Base-by-base conservation (phyloP, 2,888 invertebrate genomes). In the Synergus itoensis region DNA sequence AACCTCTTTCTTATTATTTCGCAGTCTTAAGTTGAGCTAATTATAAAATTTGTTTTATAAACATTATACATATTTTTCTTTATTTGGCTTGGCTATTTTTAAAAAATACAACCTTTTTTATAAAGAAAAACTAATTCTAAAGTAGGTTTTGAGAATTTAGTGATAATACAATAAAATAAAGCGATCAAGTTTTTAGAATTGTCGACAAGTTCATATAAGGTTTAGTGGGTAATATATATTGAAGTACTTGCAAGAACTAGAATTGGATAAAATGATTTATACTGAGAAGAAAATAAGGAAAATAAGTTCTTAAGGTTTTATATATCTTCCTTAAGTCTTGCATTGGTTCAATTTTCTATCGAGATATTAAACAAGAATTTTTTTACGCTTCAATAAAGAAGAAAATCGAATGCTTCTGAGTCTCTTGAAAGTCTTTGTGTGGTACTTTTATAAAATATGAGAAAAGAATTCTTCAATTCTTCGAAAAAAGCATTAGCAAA, bases 321-420 rank as follows among this genome's bases (percentile, higher is more conserved):
- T 48, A 28, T 28, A 28, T 3, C 28, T 28, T 28, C 28, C 28
- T 28, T 28, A 28, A 28, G 28, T 28, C 28, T 28, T 28, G 28
- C 28, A 28, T 28, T 28, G 28, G 28, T 48, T 48, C 48, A 0
- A 48, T 1, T 48, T 48, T 16, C 5, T 7, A 41, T 41, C 9
- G 40, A 7, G 64, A 40, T 64, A 64, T 64, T 14, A 40, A 64
- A 28, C 3, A 28, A 28, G 28, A 28, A 28, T 28, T 28, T 28
- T 28, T 40, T 64, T 64, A 64, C 64, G 28, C n/a, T 64, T 64
- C 40, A 64, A 64, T 64, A 64, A 64, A 40, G 36, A n/a, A 40
- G 40, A 64, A 64, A 64, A 40, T 64, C 40, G 40, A 64, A 36
- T 40, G 40, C 40, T 64, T 40, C 40, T 64, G 64, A 64, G 64